A percentile compares a stretch with the other conserved stretches of the same genome.
phyloP scores from a whole-genome alignment of 2,888 invertebrate genomes.

The Griposia aprilina region DNA sequence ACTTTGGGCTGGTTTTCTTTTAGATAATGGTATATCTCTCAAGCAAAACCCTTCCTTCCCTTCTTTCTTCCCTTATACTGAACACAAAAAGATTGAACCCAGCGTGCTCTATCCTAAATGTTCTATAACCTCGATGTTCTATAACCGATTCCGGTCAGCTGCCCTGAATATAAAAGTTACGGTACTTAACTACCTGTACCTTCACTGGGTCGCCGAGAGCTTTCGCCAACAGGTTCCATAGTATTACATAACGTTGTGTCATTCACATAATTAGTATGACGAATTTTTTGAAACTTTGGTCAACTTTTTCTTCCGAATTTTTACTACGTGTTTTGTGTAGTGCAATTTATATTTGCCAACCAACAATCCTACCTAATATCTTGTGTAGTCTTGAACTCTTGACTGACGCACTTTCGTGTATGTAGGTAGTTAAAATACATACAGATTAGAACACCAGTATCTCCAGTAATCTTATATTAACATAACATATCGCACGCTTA shows the following conservation, averaged over 20 bases:
- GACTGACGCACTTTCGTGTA: background rate
- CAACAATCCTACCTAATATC: background rate
- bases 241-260: slow-evolving; percentile 43
- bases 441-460: background rate
- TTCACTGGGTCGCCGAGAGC: slow-evolving; percentile 47
- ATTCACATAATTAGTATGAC: slow-evolving; percentile 57
- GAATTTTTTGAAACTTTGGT: slow-evolving; percentile 25
- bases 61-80: background rate
- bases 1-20: no score
- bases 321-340: background rate
- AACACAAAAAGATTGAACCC: background rate
- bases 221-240: slow-evolving; percentile 37
- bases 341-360: background rate
- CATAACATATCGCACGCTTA: no score
- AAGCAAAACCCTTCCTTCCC: no score
- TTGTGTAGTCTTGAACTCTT: background rate
- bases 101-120: background rate
- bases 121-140: slow-evolving; percentile 1
- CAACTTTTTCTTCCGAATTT: slow-evolving; percentile 41
- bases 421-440: background rate
- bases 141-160: slow-evolving; percentile 8
- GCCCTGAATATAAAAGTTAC: slow-evolving; percentile 37
- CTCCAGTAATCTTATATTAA: background rate
- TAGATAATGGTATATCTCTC: no score
- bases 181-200: slow-evolving; percentile 16